A percentile compares a stretch with the other conserved stretches of the same genome.
These are phyloP conservation scores for Monopterus albus DNA, from an alignment of 2,113 vertebrate species.

Conservation along the genomic window DNA sequence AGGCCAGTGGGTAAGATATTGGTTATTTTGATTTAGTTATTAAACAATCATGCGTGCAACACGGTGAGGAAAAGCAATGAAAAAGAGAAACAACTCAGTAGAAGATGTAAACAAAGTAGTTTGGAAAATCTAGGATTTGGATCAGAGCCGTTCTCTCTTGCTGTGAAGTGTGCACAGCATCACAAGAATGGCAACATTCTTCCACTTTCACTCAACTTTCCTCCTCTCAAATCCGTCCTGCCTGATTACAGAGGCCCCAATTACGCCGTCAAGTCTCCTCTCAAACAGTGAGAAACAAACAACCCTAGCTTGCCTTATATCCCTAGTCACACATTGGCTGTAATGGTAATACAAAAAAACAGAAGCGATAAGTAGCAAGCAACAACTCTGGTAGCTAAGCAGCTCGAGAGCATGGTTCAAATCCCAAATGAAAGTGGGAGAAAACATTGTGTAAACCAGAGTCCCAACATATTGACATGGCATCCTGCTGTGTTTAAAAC, in stretches of 20 bases:
- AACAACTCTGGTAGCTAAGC: not conserved
- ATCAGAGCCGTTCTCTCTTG: not conserved
- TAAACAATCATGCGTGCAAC: not conserved
- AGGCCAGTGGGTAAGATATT: too few relatives aligned
- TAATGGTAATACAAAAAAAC: constrained; percentile 36
- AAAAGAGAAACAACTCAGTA: not conserved
- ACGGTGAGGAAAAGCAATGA: not conserved
- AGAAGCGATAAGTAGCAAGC: not conserved
- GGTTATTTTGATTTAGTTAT: too few relatives aligned
- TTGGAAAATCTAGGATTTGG: constrained; percentile 12
- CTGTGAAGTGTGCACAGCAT: constrained; percentile 7
- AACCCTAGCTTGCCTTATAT: constrained; percentile 27
- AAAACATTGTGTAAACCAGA: not conserved
- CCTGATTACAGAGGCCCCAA: constrained; percentile 52
- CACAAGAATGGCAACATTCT: constrained; percentile 22
- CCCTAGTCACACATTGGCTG: constrained; percentile 23
- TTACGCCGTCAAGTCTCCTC: constrained; percentile 32
- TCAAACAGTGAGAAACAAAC: constrained; percentile 53
- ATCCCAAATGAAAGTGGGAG: constrained; percentile 3
- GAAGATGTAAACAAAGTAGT: not conserved
- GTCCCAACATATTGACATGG: not conserved
- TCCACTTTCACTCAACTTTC: constrained; percentile 11
- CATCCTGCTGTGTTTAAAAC: not conserved
- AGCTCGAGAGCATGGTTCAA: not conserved
- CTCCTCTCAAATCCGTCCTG: constrained; percentile 33